Evolutionary conservation across 2,797 vertebrate species (phyloP), one percentile per base, ranked within the genome.

Genomic region (Poliocrania exsul): DNA sequence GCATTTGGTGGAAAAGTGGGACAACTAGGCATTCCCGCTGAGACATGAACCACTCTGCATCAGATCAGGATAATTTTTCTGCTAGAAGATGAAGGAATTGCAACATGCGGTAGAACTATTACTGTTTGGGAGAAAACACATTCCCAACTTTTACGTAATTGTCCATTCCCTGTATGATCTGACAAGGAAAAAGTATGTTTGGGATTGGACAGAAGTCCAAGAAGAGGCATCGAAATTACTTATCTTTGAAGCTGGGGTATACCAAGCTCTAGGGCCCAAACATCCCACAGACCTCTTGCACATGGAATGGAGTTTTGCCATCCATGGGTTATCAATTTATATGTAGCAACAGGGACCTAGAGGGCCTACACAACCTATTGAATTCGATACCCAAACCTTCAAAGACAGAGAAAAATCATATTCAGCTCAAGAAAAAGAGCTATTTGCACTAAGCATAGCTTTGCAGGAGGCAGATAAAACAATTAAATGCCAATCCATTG

Each of bases 391-490:
- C n/a, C 31, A 44, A 61, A 21, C 2, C n/a, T 71, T 61, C 16
- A 37, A 46, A 61, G 40, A 37, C 15, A 6, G 17, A 61, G 28
- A 61, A 53, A 61, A 46, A 71, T 10, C 20, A 26, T 21, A 37
- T 53, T 60, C 7, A 11, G 16, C 17, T 53, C 0, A 0, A 11
- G 26, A 5, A 61, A 61, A 61, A 37, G 9, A 7, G 37, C 38
- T 46, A 15, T 31, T 28, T 51, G 26, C 46, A 70, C 26, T 17
- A 53, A 81, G 13, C n/a, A 26, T 5, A 31, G 11, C 14, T 61
- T 61, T 81, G 25, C 11, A 53, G 17, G 14, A 53, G 38, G 23
- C 17, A 53, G 26, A 53, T 5, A 53, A 71, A 61, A 53, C 21
- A n/a, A 17, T 53, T 21, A 26, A 21, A 46, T n/a, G 21, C 26